Conservation (phyloP, 2,888 invertebrate species). For the Ceramica pisi region DNA sequence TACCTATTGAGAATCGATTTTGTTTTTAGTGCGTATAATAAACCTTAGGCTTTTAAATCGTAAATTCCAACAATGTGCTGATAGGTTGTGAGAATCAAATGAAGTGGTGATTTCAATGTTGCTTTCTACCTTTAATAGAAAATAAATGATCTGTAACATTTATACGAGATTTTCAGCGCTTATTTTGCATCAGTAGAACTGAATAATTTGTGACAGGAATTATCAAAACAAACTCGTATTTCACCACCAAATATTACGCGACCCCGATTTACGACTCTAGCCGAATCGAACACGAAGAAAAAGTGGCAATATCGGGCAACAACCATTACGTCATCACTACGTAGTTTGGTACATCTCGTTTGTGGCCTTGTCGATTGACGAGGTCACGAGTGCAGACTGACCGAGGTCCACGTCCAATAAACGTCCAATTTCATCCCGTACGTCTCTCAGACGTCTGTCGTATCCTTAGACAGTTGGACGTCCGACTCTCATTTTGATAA, state of each 20-base stretch:
- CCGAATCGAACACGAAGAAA: slow-evolving; percentile 22
- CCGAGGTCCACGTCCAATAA: slow-evolving; percentile 18
- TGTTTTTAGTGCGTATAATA: slow-evolving; percentile 5
- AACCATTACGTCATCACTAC: slow-evolving; percentile 41
- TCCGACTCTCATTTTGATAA: slow-evolving; percentile 45
- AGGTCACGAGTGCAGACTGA: slow-evolving; percentile 37
- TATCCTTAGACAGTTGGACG: slow-evolving; percentile 26
- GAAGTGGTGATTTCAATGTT: slow-evolving; percentile 14
- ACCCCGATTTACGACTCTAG: slow-evolving; percentile 19
- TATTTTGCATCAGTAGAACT: neutral
- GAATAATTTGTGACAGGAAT: slow-evolving; percentile 1
- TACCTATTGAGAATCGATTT: slow-evolving; percentile 62
- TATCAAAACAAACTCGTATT: neutral
- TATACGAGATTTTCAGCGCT: too few relatives aligned
- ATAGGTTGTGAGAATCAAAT: slow-evolving; percentile 17
- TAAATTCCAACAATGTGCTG: slow-evolving; percentile 10
- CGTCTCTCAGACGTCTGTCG: slow-evolving; percentile 11
- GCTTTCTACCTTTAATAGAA: neutral
- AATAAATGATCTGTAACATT: too few relatives aligned
- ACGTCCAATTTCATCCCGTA: slow-evolving; percentile 39
- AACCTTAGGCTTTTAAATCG: slow-evolving; percentile 34
- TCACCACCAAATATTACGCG: slow-evolving; percentile 21
- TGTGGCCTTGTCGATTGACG: slow-evolving; percentile 39
- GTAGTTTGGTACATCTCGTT: slow-evolving; percentile 26
- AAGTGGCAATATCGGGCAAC: slow-evolving; percentile 5